Conservation (phyloP, 1,140 invertebrate species). For the Neuroterus valhalla region DNA sequence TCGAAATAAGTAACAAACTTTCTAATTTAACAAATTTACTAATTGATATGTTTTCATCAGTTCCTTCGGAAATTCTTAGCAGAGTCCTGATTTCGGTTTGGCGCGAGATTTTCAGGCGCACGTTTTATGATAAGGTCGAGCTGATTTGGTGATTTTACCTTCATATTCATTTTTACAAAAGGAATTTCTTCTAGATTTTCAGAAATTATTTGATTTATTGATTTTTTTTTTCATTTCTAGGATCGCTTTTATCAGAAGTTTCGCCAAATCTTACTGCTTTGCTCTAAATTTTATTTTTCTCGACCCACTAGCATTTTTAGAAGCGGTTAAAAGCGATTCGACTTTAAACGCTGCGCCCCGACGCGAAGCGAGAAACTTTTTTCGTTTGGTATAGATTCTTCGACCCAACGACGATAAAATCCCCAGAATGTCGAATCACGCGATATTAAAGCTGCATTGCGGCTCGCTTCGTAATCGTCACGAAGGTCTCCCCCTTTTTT, state of each 20-base stretch:
- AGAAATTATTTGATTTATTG: background rate
- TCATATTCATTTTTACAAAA: background rate
- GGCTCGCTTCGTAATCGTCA: conserved; percentile 25
- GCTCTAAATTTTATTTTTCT: conserved; percentile 11
- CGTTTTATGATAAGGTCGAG: background rate
- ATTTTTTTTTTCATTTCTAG: background rate
- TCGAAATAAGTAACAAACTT: conserved; percentile 14
- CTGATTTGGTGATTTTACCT: background rate
- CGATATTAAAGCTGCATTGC: conserved; percentile 30
- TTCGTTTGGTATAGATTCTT: conserved; percentile 18
- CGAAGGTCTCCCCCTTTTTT: conserved; percentile 2
- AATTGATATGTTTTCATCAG: conserved; percentile 16
- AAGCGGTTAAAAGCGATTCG: conserved; percentile 21
- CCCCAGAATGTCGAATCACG: conserved; percentile 29
- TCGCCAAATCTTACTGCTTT: conserved; percentile 7
- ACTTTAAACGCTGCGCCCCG: conserved; percentile 19
- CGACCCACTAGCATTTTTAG: background rate
- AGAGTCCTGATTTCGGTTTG: conserved; percentile 1
- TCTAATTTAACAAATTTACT: conserved; percentile 21
- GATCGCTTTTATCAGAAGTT: background rate
- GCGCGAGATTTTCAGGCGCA: background rate
- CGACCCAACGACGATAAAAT: conserved; percentile 28
- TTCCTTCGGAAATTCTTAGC: conserved; percentile 25
- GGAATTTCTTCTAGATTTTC: background rate
- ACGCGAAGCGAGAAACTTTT: conserved; percentile 7